These are phyloP conservation scores for Hippolais icterina DNA, from an alignment of 2,113 vertebrate genomes.

Conservation along the genomic window DNA sequence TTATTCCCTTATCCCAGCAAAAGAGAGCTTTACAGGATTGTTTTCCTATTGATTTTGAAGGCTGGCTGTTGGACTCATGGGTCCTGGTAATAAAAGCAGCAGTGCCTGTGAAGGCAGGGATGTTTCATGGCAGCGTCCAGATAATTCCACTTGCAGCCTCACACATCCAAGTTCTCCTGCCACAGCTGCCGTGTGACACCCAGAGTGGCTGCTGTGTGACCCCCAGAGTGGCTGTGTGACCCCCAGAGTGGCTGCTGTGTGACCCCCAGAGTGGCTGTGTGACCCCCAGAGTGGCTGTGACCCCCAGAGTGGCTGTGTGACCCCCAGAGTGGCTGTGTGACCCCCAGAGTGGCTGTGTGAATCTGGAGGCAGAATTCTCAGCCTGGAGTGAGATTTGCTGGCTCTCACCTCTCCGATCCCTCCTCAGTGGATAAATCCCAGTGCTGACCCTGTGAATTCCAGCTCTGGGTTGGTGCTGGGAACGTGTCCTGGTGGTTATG, in stretches of 20 bases:
- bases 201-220: not conserved
- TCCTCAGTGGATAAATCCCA: not conserved
- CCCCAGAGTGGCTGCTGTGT: not conserved
- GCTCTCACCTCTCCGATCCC: not conserved
- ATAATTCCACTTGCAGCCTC: not conserved
- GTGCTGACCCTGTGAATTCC: not conserved
- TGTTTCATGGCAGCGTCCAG: not conserved
- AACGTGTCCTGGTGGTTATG: rapidly evolving
- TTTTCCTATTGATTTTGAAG: not conserved
- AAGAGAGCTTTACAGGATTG: not conserved
- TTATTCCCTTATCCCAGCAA: not conserved
- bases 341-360: not conserved
- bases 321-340: not conserved
- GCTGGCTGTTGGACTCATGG: not conserved
- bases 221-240: not conserved
- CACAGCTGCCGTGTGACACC: not conserved
- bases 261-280: not conserved
- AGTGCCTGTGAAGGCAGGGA: rapidly evolving
- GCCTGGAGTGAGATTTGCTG: not conserved
- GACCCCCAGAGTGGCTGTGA: not conserved
- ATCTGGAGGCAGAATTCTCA: not conserved
- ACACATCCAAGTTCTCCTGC: not conserved
- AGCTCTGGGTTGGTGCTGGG: not conserved
- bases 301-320: too few species aligned
- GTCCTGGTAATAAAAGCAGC: not conserved